Conservation (phyloP, 2,797 vertebrate genomes). For the Bradypodion ventrale region DNA sequence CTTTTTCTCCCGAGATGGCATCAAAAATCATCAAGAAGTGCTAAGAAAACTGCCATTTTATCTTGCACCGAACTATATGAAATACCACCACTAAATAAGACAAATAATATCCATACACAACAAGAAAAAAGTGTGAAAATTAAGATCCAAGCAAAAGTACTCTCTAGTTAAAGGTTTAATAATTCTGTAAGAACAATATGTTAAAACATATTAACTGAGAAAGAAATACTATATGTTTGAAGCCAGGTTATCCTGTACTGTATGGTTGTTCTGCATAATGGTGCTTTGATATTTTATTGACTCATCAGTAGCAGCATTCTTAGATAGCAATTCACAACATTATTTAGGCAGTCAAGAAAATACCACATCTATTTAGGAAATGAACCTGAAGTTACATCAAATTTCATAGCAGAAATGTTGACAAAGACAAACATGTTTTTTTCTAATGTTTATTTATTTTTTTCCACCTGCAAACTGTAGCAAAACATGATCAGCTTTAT, state of each 20-base stretch:
- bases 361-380: background rate
- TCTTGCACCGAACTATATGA: background rate
- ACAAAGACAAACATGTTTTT: constrained; percentile 72
- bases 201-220: background rate
- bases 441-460: constrained; percentile 85
- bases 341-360: background rate
- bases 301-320: background rate
- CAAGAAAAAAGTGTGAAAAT: background rate
- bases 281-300: constrained; percentile 13
- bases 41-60: background rate
- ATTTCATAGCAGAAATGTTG: constrained; percentile 12
- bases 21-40: background rate
- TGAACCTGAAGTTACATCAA: background rate
- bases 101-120: background rate
- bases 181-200: background rate
- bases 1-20: too few species aligned
- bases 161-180: background rate
- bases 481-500: constrained; percentile 88
- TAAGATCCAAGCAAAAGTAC: background rate
- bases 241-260: background rate
- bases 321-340: constrained; percentile 6
- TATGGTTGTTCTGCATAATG: background rate
- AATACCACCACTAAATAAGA: background rate
- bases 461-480: constrained; percentile 87
- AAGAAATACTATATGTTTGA: background rate